A percentile compares a stretch with the other conserved stretches of the same genome.
Conservation (phyloP, 1,140 invertebrate species). For the Delia radicum region DNA sequence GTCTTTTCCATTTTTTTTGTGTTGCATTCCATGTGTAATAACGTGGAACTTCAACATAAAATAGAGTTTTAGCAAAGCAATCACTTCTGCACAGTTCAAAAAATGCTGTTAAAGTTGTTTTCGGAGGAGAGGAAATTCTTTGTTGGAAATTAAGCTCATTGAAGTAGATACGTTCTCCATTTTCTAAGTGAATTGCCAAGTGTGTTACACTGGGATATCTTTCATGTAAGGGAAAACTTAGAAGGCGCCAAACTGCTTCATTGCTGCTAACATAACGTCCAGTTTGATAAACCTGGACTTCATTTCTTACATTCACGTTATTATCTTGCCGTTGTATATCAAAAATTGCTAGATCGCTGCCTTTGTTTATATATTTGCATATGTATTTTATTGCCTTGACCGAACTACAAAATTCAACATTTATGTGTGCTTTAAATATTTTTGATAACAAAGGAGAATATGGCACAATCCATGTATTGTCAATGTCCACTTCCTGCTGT, state of each 20-base stretch:
- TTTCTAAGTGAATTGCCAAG: conserved; percentile 26
- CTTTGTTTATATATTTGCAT: conserved; percentile 58
- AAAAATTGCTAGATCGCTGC: conserved; percentile 37
- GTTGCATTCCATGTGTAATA: not conserved
- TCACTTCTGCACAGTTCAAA: not conserved
- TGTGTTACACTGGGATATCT: conserved; percentile 39
- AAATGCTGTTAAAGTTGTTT: not conserved
- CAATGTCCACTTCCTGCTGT: conserved; percentile 26
- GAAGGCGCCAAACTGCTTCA: conserved; percentile 51
- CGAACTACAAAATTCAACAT: conserved; percentile 47
- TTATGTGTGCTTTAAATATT: conserved; percentile 33
- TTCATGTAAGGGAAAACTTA: conserved; percentile 45
- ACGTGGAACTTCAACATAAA: not conserved
- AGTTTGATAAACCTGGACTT: conserved; percentile 51
- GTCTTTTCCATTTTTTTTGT: not conserved
- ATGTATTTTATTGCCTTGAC: conserved; percentile 56
- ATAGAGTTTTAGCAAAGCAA: not conserved
- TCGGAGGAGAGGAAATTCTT: not conserved
- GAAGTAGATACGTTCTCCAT: not conserved
- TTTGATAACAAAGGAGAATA: conserved; percentile 35
- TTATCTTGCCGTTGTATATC: not conserved
- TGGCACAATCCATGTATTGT: conserved; percentile 44
- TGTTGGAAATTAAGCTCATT: not conserved
- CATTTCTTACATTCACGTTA: conserved; percentile 24
- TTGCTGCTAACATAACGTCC: conserved; percentile 47